These are phyloP conservation scores for Dromius quadrimaculatus DNA, from an alignment of 2,888 invertebrate species.

Conservation along the genomic window DNA sequence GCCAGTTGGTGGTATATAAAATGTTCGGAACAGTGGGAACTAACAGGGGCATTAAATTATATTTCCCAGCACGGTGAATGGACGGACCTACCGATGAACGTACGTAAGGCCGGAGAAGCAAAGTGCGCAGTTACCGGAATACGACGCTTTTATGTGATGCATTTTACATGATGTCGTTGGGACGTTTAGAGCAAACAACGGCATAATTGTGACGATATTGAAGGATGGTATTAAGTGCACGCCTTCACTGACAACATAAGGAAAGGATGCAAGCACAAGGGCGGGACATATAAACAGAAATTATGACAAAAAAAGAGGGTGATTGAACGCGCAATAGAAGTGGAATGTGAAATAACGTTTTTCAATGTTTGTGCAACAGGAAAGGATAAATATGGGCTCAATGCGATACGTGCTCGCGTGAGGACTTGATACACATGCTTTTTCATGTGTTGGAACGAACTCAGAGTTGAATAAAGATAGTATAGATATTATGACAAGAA, in stretches of 20 bases:
- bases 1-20: constrained; percentile 44
- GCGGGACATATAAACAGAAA: no score
- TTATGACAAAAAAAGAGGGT: no score
- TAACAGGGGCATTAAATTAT: constrained; percentile 41
- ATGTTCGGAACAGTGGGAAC: constrained; percentile 16
- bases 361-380: no score
- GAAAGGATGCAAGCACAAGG: no score
- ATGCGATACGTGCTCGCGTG: no score
- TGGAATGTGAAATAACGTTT: no score
- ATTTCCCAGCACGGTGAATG: constrained; percentile 16
- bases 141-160: constrained; percentile 42
- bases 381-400: no score
- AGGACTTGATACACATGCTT: no score
- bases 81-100: not conserved
- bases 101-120: not conserved
- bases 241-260: not conserved
- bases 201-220: constrained; percentile 26
- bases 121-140: constrained; percentile 25
- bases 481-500: no score
- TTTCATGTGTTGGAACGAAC: no score
- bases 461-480: no score
- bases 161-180: constrained; percentile 38
- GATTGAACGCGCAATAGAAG: no score
- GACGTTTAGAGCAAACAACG: constrained; percentile 33
- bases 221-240: constrained; percentile 12